Base-by-base conservation (phyloP, 2,113 vertebrate genomes). In the Lepus europaeus region DNA sequence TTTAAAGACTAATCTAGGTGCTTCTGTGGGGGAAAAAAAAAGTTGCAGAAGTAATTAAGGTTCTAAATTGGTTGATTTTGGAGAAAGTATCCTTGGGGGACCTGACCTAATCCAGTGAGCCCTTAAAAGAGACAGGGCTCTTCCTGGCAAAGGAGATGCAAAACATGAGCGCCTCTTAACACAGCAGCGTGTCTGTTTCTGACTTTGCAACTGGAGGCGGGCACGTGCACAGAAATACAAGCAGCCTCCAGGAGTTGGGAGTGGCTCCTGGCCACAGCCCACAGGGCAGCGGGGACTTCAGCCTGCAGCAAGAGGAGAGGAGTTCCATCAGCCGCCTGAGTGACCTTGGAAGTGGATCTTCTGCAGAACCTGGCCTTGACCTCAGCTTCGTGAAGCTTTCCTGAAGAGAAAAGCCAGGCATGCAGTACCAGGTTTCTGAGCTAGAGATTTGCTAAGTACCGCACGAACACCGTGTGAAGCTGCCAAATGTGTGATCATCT, bases 401-500 rank as follows among this genome's bases (percentile, higher is more conserved):
- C 84, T 36, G 59, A 66, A 59, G 70, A 96, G 77, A 84, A 95
- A 94, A 39, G 20, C 45, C 56, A 87, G 33, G 59, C 49, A 53
- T 0, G 0, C 16, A 68, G 27, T 13, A 51, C 53, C 5, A 13
- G 22, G 59, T 63, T 89, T 77, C 14, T 59, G 9, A 49, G 36
- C 22, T 45, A 51, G 0, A 45, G 12, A 39, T 92, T n/a, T 87
- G 9, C 63, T 64, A 70, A 80, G 16, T 36, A 66, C 39, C 74
- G 68, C 5, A 6, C 27, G 51, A 11, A 4, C 29, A 25, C 51
- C 59, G 66, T 79, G 89, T 94, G 70, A 88, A 87, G 33, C 19
- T 82, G 7, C 23, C 36, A 68, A 69, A 14, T 53, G 19, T 89
- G 29, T 51, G 29, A n/a, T 49, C 53, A 61, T 84, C 29, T 45